These are phyloP conservation scores for Reticulitermes speratus DNA, from an alignment of 1,140 invertebrate species.

Conservation along the genomic window DNA sequence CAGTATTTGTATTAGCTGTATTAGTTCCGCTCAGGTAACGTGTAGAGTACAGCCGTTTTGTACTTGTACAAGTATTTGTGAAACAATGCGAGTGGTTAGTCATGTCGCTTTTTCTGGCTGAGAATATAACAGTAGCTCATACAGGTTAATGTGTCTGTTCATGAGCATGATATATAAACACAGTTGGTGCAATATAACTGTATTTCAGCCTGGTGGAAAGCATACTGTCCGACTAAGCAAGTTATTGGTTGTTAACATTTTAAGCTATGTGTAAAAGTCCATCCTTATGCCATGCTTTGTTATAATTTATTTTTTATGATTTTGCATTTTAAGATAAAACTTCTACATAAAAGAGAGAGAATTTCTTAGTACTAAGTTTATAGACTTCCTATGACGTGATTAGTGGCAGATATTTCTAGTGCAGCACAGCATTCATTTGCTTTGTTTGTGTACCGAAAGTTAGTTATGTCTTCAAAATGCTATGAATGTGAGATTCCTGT, in stretches of 20 bases:
- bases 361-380: neutral
- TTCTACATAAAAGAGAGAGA: neutral
- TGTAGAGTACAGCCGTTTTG: neutral
- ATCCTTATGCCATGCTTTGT: neutral
- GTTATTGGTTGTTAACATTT: neutral
- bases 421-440: neutral
- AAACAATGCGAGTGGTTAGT: neutral
- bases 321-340: neutral
- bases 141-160: no score
- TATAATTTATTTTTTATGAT: conserved; percentile 14
- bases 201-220: neutral
- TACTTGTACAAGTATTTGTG: neutral
- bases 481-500: neutral
- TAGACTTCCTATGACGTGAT: neutral
- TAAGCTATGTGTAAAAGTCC: neutral
- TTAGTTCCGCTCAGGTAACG: neutral
- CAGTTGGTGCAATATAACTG: neutral
- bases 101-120: neutral
- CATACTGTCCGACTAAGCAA: neutral
- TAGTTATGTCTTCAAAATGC: neutral
- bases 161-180: no score
- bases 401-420: neutral
- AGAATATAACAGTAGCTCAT: no score
- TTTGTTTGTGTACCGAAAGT: neutral
- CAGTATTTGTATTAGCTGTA: neutral